Percentiles rank a stretch among this genome's conserved stretches.
Conservation (phyloP, 2,888 invertebrate genomes). For the Sisyra terminalis region DNA sequence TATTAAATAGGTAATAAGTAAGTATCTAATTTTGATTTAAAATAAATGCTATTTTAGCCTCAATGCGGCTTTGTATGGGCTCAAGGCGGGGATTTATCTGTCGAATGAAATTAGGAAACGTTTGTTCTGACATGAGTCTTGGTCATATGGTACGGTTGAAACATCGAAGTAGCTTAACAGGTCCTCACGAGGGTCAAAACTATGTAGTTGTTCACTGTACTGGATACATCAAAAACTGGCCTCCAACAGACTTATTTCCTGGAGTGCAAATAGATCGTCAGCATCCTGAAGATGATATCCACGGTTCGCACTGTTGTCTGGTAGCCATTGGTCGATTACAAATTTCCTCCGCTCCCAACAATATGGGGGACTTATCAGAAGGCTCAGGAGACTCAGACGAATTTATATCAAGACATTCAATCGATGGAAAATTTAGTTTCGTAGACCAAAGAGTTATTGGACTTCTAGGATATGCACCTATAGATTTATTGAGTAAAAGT, state of each 20-base stretch:
- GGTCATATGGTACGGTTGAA: conserved; percentile 67
- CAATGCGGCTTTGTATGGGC: conserved; percentile 89
- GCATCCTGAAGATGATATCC: conserved; percentile 45
- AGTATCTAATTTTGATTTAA: too few species aligned
- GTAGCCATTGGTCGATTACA: conserved; percentile 90
- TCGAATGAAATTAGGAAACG: conserved; percentile 82
- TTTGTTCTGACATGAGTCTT: conserved; percentile 46
- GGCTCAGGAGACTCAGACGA: conserved; percentile 57
- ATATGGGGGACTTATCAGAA: conserved; percentile 62
- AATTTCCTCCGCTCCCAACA: conserved; percentile 80
- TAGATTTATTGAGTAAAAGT: conserved; percentile 76
- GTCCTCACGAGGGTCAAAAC: conserved; percentile 75
- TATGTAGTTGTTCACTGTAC: conserved; percentile 95
- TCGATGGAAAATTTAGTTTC: conserved; percentile 90
- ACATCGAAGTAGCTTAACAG: conserved; percentile 76
- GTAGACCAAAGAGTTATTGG: conserved; percentile 83
- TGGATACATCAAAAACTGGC: conserved; percentile 95
- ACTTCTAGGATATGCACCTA: conserved; percentile 75
- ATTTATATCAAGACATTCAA: conserved; percentile 83
- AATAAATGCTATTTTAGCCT: conserved; percentile 36
- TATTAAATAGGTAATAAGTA: too few species aligned
- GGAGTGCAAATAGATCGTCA: conserved; percentile 64
- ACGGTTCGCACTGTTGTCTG: conserved; percentile 73
- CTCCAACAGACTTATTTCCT: conserved; percentile 60
- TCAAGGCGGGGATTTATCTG: conserved; percentile 92